These are phyloP conservation scores for Pterostichus madidus DNA, from an alignment of 2,888 invertebrate species.

Conservation along the genomic window DNA sequence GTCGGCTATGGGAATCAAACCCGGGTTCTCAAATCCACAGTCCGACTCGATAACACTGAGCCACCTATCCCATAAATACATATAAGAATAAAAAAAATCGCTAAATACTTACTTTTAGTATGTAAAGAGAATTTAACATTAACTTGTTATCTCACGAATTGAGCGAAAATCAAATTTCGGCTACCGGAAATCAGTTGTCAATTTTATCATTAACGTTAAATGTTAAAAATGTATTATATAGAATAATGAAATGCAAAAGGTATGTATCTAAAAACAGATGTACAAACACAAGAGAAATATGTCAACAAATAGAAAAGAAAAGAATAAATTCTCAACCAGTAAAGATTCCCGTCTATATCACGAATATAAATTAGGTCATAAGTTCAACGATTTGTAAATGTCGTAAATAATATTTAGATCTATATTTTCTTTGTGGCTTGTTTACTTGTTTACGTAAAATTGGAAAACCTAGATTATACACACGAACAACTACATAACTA, in stretches of 20 bases:
- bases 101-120: no score
- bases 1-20: no score
- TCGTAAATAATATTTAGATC: constrained; percentile 11
- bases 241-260: not conserved
- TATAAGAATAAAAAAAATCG: no score
- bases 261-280: no score
- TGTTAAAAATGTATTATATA: not conserved
- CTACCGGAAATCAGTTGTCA: not conserved
- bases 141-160: no score
- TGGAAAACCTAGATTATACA: constrained; percentile 6
- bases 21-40: no score
- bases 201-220: not conserved
- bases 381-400: constrained; percentile 31
- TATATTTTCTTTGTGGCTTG: constrained; percentile 14
- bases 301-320: not conserved
- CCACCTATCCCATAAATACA: no score
- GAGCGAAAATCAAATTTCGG: no score
- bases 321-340: not conserved
- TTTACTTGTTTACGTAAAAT: constrained; percentile 10
- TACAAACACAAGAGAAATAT: not conserved
- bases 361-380: constrained; percentile 9
- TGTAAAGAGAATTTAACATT: no score
- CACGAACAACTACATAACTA: not conserved
- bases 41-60: no score
- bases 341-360: not conserved